Percentiles rank a stretch among this genome's conserved stretches.
Conservation (phyloP, 2,888 invertebrate species). For the Molorchus minor region DNA sequence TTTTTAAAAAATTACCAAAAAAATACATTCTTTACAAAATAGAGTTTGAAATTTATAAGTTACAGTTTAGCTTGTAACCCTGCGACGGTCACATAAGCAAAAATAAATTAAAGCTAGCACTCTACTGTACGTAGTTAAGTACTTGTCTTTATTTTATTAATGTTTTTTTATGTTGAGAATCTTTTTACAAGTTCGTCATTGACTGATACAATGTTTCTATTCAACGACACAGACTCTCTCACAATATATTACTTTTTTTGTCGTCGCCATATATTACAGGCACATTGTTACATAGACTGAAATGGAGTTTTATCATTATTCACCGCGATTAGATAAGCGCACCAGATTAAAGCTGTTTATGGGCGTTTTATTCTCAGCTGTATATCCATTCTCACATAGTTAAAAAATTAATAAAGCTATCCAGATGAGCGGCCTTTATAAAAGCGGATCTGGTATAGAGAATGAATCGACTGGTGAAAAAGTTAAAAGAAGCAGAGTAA, state of each 20-base stretch:
- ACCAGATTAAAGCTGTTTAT: slow-evolving; percentile 5
- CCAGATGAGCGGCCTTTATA: slow-evolving; percentile 4
- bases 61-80: too few species aligned
- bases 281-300: background rate
- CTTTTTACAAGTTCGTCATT: too few species aligned
- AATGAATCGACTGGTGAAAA: slow-evolving; percentile 16
- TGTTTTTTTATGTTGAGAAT: too few species aligned
- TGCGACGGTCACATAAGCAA: too few species aligned
- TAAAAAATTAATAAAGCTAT: background rate
- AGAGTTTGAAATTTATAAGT: too few species aligned
- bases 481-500: slow-evolving; percentile 22
- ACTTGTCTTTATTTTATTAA: too few species aligned
- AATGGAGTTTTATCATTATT: background rate
- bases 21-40: too few species aligned
- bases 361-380: background rate
- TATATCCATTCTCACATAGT: slow-evolving; percentile 9
- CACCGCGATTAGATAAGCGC: background rate
- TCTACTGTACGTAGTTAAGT: too few species aligned
- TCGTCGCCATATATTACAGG: background rate
- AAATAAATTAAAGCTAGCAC: too few species aligned
- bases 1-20: too few species aligned
- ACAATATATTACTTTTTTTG: background rate
- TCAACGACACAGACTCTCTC: too few species aligned
- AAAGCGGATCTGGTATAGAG: slow-evolving; percentile 19
- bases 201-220: too few species aligned